These are phyloP conservation scores for Gracilinanus agilis DNA, from an alignment of 2,113 vertebrate genomes.

Conservation along the genomic window DNA sequence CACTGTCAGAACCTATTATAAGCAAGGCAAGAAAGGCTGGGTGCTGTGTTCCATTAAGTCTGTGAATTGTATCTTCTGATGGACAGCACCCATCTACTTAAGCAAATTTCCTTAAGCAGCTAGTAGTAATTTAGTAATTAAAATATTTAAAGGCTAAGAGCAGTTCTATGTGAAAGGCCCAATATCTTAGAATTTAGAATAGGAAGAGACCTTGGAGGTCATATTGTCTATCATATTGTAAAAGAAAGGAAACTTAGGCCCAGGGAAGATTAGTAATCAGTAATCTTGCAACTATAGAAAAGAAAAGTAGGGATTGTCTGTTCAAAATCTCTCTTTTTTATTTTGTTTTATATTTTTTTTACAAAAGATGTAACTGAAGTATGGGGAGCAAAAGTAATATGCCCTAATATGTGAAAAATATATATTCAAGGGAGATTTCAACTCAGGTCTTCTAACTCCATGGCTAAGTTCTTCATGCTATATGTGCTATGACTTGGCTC, in stretches of 20 bases:
- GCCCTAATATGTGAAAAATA: neutral
- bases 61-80: conserved; percentile 19
- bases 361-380: neutral
- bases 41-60: neutral
- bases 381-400: neutral
- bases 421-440: neutral
- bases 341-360: too few species aligned
- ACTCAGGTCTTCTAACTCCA: neutral
- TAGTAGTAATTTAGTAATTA: neutral
- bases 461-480: neutral
- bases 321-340: neutral
- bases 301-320: neutral
- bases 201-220: neutral
- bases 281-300: neutral
- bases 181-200: neutral
- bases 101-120: neutral
- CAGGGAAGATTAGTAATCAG: neutral
- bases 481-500: neutral
- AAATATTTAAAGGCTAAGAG: neutral
- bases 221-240: neutral
- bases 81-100: neutral
- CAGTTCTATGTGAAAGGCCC: neutral
- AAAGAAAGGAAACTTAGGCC: neutral
- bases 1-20: conserved; percentile 20
- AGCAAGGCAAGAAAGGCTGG: neutral